Evolutionary conservation across 2,113 vertebrate genomes (phyloP).

Genomic region (Carettochelys insculpta): DNA sequence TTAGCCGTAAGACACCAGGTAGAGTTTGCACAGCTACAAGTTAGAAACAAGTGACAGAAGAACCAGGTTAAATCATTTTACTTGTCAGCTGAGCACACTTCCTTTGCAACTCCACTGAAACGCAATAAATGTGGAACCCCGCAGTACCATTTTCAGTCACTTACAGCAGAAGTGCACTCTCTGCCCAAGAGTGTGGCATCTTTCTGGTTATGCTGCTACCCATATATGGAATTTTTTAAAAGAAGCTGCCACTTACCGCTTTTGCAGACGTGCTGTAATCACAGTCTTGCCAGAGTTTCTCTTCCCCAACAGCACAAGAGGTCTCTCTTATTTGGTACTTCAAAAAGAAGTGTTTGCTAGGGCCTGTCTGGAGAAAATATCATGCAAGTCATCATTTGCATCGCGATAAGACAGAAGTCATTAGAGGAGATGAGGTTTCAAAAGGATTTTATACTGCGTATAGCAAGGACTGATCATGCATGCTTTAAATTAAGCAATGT

Average conservation of each 20-base stretch:
- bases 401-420: background rate
- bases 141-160: background rate
- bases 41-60: background rate
- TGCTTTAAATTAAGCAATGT: background rate
- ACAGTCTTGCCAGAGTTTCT: constrained; percentile 84
- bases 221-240: background rate
- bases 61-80: background rate
- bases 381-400: background rate
- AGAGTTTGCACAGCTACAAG: background rate
- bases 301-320: constrained; percentile 71
- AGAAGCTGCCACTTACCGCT: constrained; percentile 69
- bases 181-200: background rate
- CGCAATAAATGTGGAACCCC: background rate
- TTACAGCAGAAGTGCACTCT: background rate
- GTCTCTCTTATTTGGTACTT: constrained; percentile 81
- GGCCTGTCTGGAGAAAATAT: constrained; percentile 71
- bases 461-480: background rate
- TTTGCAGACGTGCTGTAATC: constrained; percentile 69
- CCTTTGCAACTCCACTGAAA: background rate
- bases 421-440: background rate
- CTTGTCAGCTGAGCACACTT: background rate
- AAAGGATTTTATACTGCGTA: background rate
- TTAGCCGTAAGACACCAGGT: background rate
- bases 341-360: constrained; percentile 70
- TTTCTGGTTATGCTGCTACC: background rate